phyloP scores from a whole-genome alignment of 2,888 invertebrate genomes.

The Eumerus sabulonum region DNA sequence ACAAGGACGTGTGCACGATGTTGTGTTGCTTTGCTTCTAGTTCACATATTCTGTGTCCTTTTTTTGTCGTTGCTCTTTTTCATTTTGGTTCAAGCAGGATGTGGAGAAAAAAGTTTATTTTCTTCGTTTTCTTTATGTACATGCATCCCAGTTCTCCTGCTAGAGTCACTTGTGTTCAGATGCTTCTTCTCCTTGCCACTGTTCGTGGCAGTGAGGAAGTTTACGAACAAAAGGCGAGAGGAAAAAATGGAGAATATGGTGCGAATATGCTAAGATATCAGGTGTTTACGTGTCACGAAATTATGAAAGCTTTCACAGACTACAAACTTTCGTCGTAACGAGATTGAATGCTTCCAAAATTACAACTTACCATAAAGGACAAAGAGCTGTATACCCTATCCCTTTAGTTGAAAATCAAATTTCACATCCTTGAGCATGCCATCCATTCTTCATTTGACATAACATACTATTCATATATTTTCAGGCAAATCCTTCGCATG shows the following conservation, averaged over 20 bases:
- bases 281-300: slow-evolving; percentile 55
- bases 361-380: background rate
- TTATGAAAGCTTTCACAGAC: slow-evolving; percentile 21
- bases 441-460: too few species aligned
- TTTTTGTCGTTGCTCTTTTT: slow-evolving; percentile 2
- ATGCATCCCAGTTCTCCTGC: background rate
- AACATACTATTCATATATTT: slow-evolving; percentile 17
- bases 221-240: slow-evolving; percentile 51
- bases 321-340: slow-evolving; percentile 18
- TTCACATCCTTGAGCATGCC: too few species aligned
- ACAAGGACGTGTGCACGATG: background rate
- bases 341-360: slow-evolving; percentile 33
- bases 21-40: too few species aligned
- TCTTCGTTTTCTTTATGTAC: background rate
- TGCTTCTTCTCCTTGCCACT: too few species aligned
- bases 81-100: background rate
- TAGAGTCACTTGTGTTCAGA: too few species aligned
- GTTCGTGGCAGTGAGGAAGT: slow-evolving; percentile 11
- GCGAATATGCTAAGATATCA: slow-evolving; percentile 55
- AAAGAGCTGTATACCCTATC: background rate
- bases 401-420: background rate
- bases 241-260: slow-evolving; percentile 38
- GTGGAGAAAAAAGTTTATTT: slow-evolving; percentile 22
- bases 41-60: slow-evolving; percentile 22
- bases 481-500: slow-evolving; percentile 76